phyloP scores from a whole-genome alignment of 2,797 vertebrate species.

The Stomatorhinus walkeri region DNA sequence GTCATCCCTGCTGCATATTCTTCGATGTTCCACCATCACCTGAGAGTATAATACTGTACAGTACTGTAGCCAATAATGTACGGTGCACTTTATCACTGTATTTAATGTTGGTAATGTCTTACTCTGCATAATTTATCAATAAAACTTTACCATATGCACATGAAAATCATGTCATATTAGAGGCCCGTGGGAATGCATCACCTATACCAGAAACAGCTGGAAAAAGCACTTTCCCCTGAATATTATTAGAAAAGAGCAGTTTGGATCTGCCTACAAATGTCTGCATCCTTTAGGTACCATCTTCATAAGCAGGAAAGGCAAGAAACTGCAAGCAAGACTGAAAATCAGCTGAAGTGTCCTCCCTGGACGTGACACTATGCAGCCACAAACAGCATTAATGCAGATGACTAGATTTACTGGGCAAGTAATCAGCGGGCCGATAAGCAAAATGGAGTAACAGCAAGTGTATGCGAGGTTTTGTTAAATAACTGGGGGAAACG shows the following conservation, averaged over 20 bases:
- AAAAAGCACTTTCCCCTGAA: not conserved
- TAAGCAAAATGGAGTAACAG: not conserved
- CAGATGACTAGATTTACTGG: not conserved
- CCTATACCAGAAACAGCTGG: not conserved
- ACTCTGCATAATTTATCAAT: not conserved
- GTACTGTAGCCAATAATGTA: not conserved
- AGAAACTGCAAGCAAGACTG: not conserved
- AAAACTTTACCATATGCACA: not conserved
- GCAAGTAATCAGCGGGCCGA: not conserved
- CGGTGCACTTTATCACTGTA: not conserved
- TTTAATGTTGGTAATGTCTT: not conserved
- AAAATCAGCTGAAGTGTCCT: not conserved
- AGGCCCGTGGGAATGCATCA: not conserved
- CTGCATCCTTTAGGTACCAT: not conserved
- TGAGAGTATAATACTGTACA: not conserved
- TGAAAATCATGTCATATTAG: not conserved
- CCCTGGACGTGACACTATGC: not conserved
- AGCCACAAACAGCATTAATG: not conserved
- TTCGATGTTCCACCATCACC: not conserved
- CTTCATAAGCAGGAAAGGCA: not conserved
- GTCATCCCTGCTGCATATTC: not conserved
- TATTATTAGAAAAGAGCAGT: not conserved
- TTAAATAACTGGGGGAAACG: not conserved
- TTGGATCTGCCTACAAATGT: not conserved
- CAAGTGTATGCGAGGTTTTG: not conserved